Evolutionary conservation across 1,140 invertebrate species (phyloP), one percentile per base, ranked within the genome.

Genomic region (Fopius arisanus): DNA sequence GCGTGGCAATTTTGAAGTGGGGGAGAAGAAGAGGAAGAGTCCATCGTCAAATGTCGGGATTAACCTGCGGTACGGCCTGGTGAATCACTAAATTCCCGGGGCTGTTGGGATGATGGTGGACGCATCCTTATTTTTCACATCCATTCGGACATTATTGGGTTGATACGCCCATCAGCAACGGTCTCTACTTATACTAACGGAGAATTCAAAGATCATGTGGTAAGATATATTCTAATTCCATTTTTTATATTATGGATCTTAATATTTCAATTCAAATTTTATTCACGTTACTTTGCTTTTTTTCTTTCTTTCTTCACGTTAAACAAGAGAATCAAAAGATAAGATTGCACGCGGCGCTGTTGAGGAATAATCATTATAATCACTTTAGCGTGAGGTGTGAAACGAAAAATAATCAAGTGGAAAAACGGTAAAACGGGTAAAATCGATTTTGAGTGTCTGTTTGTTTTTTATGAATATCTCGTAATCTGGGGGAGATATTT

Each of bases 171-270:
- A 59, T 65, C 84, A 82, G 82, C 86, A 87, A 86, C 83, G 85
- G 83, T 87, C 86, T 88, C 86, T 88, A 88, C 87, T 88, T 88
- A 88, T 86, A 87, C 84, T 87, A 88, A 88, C 85, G 86, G 86
- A 83, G 86, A 88, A 88, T 88, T 88, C 86, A 88, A 88, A 88
- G 79, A 87, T 77, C 85, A 73, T 78, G 79, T 85, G 83, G 84
- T 87, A 88, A 87, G 78, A 85, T 79, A 79, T 26, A 54, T 26
- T 33, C 77, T 81, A 77, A 59, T 77, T 79, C 70, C 72, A 79
- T 54, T 79, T 75, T 67, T 75, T 75, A 80, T 43, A 72, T 12
- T 59, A 59, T 54, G 19, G 19, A 4, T 59, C 5, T 59, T 59
- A 19, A n/a, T 59, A 19, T 59, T 59, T 59, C 19, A 19, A 9